phyloP scores from a whole-genome alignment of 2,797 vertebrate species.

The Peromyscus aztecus region DNA sequence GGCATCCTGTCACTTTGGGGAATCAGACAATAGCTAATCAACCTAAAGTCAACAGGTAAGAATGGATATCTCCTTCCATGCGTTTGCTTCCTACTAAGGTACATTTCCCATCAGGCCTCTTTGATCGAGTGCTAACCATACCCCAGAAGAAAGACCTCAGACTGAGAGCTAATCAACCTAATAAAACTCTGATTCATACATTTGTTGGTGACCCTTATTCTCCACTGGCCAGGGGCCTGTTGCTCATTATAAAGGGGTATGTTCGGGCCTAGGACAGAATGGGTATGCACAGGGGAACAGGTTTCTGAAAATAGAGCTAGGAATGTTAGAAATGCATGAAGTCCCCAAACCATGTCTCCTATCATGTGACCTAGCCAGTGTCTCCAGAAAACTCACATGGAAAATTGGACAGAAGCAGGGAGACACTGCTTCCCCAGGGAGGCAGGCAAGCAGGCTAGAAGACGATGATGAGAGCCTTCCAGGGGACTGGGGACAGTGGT shows the following conservation, averaged over 20 bases:
- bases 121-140: not conserved
- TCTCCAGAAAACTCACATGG: constrained; percentile 82
- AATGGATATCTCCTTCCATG: not conserved
- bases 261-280: not conserved
- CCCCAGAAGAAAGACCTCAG: constrained; percentile 55
- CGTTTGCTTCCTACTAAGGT: not conserved
- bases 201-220: constrained; percentile 38
- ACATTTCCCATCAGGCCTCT: constrained; percentile 6
- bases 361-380: constrained; percentile 75
- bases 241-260: constrained; percentile 63
- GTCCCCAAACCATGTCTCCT: constrained; percentile 77
- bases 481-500: constrained; percentile 58
- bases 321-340: constrained; percentile 80
- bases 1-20: not conserved
- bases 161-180: constrained; percentile 12
- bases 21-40: not conserved
- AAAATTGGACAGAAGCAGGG: constrained; percentile 79
- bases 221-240: constrained; percentile 44
- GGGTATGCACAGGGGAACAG: constrained; percentile 72
- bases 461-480: constrained; percentile 24
- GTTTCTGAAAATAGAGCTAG: constrained; percentile 80
- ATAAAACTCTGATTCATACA: constrained; percentile 66
- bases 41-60: not conserved
- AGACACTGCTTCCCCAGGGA: constrained; percentile 78
- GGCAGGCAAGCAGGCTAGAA: constrained; percentile 28